Conservation (phyloP, 2,888 invertebrate species). For the Macrophya annulata region DNA sequence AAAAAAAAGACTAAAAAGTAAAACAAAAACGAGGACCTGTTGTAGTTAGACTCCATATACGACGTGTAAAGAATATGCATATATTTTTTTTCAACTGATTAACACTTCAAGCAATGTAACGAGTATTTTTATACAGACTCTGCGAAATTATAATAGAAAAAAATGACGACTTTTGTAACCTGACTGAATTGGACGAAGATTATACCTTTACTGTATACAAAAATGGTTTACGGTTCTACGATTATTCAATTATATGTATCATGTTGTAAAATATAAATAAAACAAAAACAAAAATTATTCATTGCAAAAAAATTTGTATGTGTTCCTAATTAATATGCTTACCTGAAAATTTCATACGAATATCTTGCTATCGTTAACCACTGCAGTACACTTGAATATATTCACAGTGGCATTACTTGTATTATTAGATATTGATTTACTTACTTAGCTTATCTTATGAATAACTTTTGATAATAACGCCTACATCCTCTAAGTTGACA, state of each 20-base stretch:
- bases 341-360: not conserved
- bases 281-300: conserved; percentile 40
- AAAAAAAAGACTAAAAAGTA: not conserved
- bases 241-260: conserved; percentile 45
- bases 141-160: not conserved
- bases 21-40: not conserved
- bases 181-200: conserved; percentile 5
- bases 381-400: not conserved
- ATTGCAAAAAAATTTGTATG: not conserved
- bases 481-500: not conserved
- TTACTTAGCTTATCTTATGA: not conserved
- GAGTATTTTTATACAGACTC: not conserved
- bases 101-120: not conserved
- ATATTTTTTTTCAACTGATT: not conserved
- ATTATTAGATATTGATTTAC: not conserved
- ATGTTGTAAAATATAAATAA: conserved; percentile 48
- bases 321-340: not conserved
- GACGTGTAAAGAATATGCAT: not conserved
- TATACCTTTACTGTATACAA: not conserved
- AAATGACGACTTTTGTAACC: not conserved
- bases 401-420: not conserved
- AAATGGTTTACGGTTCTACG: conserved; percentile 6
- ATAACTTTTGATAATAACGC: not conserved
- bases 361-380: not conserved
- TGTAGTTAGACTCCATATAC: not conserved